phyloP scores from a whole-genome alignment of 2,797 vertebrate genomes.

The Peromyscus attwateri region DNA sequence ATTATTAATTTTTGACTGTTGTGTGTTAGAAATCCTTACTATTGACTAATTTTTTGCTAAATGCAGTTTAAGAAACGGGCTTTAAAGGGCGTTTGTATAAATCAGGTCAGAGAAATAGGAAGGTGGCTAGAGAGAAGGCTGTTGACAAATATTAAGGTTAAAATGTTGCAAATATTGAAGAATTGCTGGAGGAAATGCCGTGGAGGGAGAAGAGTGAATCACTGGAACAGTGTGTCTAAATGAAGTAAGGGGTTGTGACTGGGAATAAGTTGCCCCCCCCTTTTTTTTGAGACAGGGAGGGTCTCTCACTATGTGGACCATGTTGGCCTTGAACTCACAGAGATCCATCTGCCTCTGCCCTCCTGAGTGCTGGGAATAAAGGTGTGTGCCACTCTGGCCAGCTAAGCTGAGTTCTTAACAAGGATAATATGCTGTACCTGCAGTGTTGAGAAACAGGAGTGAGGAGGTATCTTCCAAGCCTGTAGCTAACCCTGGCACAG shows the following conservation, averaged over 20 bases:
- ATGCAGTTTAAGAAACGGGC: not conserved
- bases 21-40: not conserved
- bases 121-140: not conserved
- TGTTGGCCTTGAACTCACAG: not conserved
- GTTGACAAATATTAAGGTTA: no score
- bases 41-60: not conserved
- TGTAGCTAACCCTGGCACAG: no score
- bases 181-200: not conserved
- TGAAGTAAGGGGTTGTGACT: no score
- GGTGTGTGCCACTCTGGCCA: no score
- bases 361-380: not conserved
- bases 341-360: not conserved
- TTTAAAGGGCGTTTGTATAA: not conserved
- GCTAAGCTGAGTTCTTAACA: not conserved
- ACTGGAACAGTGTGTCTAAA: not conserved
- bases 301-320: not conserved
- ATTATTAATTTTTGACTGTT: not conserved
- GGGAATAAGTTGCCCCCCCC: not conserved
- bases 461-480: not conserved
- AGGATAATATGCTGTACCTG: not conserved
- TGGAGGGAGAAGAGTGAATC: not conserved
- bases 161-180: not conserved
- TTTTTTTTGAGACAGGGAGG: not conserved
- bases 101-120: not conserved
- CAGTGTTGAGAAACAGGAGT: not conserved